Base-by-base conservation (phyloP, 2,113 vertebrate species). In the Toxotes chatareus region DNA sequence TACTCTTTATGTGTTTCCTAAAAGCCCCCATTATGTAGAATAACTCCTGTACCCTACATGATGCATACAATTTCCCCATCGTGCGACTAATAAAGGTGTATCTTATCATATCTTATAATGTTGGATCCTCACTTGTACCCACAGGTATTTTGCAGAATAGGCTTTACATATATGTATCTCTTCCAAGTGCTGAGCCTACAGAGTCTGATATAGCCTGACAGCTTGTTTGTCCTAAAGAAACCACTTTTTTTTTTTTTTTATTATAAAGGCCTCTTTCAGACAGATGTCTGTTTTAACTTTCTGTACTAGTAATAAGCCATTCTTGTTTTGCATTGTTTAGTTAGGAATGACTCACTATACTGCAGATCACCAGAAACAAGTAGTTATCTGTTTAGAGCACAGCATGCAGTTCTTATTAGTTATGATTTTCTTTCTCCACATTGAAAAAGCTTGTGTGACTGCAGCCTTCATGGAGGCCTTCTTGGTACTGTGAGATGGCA, bases 401-500 rank as follows among this genome's bases (percentile, higher is more conserved):
- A 75, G 3, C 68, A 72, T 46, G 53, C 31, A 65, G 77, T 51
- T 70, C 59, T 73, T 71, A 83, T 85, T 82, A 79, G 75, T 77
- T 86, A 27, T 64, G 69, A 84, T 82, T 75, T 79, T 65, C 60
- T 79, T 78, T 66, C 72, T 84, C 46, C 64, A 82, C 65, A 83
- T 47, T 69, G 71, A 67, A 82, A 90, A 77, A 79, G 79, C 88
- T 67, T 64, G 65, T 91, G 76, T 88, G 81, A 91, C 84, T 91
- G 80, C 47, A 91, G 88, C 83, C 79, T 89, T 90, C 90, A 82
- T 62, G 78, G 75, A 91, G 89, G 86, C 82, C 88, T 82, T 82
- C 87, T 90, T 83, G 36, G 80, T 90, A 85, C 82, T 91, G 85
- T 88, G 82, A 90, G 85, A 88, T 83, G 86, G 86, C 93, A 91